Conservation (phyloP, 2,888 invertebrate species). For the Sminthurinus aureus region DNA sequence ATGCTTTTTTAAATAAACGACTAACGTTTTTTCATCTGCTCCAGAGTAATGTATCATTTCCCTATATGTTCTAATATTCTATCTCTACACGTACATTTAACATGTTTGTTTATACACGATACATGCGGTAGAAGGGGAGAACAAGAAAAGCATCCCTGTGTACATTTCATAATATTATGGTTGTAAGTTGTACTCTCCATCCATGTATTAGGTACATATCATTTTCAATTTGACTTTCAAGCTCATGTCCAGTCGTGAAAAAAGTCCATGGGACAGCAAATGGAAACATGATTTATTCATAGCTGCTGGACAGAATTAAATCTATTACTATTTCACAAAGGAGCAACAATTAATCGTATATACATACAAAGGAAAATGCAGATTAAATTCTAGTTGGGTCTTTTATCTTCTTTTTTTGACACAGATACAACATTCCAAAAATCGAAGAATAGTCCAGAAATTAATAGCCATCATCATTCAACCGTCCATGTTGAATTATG, state of each 20-base stretch:
- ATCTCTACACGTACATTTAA: background rate
- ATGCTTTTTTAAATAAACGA: background rate
- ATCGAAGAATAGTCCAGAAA: too few species aligned
- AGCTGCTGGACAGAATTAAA: background rate
- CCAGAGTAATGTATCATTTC: too few species aligned
- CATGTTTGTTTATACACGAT: background rate
- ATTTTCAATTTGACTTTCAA: slow-evolving; percentile 10
- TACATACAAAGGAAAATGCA: background rate
- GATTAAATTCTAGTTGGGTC: background rate
- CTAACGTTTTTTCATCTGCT: background rate
- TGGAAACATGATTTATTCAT: background rate
- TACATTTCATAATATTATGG: too few species aligned
- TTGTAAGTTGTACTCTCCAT: background rate
- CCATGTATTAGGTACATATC: background rate
- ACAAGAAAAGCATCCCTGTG: too few species aligned
- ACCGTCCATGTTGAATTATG: background rate
- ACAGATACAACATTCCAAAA: background rate
- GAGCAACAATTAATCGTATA: background rate
- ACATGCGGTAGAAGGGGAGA: background rate
- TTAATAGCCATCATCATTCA: too few species aligned
- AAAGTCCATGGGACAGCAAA: background rate
- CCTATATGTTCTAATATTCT: too few species aligned
- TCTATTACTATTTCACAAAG: background rate
- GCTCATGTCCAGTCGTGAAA: background rate
- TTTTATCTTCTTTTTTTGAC: background rate